These are phyloP conservation scores for Lepidurus couesii DNA, from an alignment of 1,140 invertebrate species.

Conservation along the genomic window DNA sequence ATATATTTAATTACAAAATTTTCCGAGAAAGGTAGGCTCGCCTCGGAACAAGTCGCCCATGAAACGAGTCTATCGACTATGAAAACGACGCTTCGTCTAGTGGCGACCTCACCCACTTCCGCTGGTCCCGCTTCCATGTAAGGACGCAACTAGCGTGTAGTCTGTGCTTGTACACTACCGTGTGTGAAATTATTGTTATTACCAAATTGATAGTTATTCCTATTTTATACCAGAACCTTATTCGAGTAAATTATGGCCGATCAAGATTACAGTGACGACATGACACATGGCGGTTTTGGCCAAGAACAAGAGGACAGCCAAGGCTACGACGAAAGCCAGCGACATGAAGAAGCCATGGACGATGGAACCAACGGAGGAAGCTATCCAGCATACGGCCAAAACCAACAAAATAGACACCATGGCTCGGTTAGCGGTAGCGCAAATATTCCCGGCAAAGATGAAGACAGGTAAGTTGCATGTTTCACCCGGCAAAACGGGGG, in stretches of 20 bases:
- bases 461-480: conserved; percentile 37
- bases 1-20: neutral
- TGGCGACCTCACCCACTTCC: neutral
- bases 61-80: neutral
- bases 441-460: conserved; percentile 39
- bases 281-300: conserved; percentile 37
- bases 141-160: neutral
- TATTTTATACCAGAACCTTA: neutral
- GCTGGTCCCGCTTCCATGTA: neutral
- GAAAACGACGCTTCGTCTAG: neutral
- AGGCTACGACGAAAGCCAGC: conserved; percentile 28
- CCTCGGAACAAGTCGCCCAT: neutral
- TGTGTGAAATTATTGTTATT: neutral
- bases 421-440: conserved; percentile 38
- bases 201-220: neutral
- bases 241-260: conserved; percentile 28
- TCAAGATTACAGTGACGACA: conserved; percentile 38
- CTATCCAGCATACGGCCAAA: conserved; percentile 25
- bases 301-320: conserved; percentile 35
- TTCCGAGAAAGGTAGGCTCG: neutral
- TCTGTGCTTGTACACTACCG: neutral
- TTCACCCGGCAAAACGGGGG: neutral
- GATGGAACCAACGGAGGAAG: conserved; percentile 29
- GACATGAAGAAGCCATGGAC: conserved; percentile 28
- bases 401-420: neutral